Evolutionary conservation across 2,888 invertebrate species (phyloP).

Genomic region (Eupithecia centaureata): DNA sequence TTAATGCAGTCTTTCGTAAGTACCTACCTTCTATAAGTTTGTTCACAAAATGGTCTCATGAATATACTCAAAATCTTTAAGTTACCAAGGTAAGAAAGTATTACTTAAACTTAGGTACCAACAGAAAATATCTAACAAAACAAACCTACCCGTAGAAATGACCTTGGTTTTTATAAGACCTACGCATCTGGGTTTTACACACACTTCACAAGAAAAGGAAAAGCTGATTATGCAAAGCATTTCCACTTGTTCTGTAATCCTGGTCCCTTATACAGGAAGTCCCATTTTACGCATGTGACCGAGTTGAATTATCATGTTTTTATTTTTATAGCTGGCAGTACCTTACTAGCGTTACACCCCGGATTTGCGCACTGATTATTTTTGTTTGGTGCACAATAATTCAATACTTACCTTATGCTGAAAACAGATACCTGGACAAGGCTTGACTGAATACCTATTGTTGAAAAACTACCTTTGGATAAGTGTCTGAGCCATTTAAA

Average conservation of each 20-base stretch:
- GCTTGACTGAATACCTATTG: background rate
- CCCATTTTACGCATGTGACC: conserved; percentile 30
- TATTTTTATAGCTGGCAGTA: conserved; percentile 12
- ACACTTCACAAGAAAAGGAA: background rate
- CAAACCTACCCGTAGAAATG: background rate
- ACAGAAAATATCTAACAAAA: background rate
- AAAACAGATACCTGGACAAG: background rate
- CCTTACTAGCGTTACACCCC: background rate
- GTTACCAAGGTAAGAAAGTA: no score
- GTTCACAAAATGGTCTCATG: no score
- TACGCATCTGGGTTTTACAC: background rate
- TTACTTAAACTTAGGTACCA: no score
- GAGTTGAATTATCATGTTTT: conserved; percentile 30
- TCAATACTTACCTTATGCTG: background rate
- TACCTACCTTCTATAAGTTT: no score
- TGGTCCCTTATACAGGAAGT: conserved; percentile 19
- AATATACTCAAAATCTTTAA: no score
- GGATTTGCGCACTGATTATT: background rate
- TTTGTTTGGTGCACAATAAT: background rate
- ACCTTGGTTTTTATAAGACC: background rate
- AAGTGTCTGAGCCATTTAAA: no score
- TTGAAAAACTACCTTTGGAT: no score
- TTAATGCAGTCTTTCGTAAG: no score
- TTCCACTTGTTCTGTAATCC: conserved; percentile 4
- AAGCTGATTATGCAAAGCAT: conserved; percentile 13